Evolutionary conservation across 2,888 invertebrate species (phyloP).

Genomic region (Bibio marci): DNA sequence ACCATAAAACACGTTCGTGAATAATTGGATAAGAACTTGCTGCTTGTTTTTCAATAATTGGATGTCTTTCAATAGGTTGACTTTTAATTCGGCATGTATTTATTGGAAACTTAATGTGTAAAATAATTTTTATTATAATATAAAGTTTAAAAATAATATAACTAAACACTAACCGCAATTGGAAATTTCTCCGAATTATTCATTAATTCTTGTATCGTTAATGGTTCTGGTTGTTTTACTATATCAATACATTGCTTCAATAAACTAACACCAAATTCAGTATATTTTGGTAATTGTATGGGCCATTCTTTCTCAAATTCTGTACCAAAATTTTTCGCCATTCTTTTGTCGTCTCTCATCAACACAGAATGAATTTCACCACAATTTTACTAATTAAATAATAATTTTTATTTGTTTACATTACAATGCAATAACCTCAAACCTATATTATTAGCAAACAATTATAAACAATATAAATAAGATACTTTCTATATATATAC

Average conservation of each 20-base stretch:
- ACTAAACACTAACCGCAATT: slow-evolving; percentile 4
- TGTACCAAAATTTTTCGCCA: slow-evolving; percentile 14
- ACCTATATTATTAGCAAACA: too few species aligned
- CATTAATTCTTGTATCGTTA: slow-evolving; percentile 5
- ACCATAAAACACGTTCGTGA: slow-evolving; percentile 43
- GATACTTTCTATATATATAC: too few species aligned
- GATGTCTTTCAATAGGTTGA: slow-evolving; percentile 17
- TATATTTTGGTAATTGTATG: slow-evolving; percentile 6
- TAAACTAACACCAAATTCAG: slow-evolving; percentile 14
- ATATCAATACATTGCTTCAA: slow-evolving; percentile 14
- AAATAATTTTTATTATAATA: neutral
- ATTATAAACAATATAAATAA: too few species aligned
- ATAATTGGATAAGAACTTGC: slow-evolving; percentile 47
- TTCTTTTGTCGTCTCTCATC: too few species aligned
- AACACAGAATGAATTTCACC: too few species aligned
- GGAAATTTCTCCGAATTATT: slow-evolving; percentile 8
- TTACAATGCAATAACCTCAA: too few species aligned
- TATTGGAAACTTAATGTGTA: slow-evolving; percentile 19
- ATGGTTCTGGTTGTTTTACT: slow-evolving; percentile 1
- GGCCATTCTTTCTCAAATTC: slow-evolving; percentile 19
- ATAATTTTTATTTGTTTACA: too few species aligned
- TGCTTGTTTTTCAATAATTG: slow-evolving; percentile 19
- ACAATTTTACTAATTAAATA: too few species aligned
- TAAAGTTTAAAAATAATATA: too few species aligned
- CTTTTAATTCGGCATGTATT: slow-evolving; percentile 19